Percentiles rank a stretch among this genome's conserved stretches.
These are phyloP conservation scores for Micromesistius poutassou DNA, from an alignment of 2,797 vertebrate genomes.

Conservation along the genomic window DNA sequence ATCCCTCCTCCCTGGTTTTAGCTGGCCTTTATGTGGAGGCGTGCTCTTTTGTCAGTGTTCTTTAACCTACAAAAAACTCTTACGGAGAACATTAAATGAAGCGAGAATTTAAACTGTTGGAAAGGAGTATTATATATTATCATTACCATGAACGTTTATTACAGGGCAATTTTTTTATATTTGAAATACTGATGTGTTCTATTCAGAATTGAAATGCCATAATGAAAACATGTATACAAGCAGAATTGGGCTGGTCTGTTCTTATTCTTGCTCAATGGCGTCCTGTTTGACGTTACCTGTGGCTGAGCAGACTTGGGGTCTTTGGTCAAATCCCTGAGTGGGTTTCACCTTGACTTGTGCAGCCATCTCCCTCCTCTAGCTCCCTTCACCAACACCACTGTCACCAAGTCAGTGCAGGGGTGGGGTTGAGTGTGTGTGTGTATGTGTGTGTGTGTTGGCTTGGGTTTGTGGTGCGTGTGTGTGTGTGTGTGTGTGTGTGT, in stretches of 20 bases:
- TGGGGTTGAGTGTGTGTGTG: conserved; percentile 23
- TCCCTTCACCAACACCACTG: conserved; percentile 53
- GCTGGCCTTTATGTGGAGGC: conserved; percentile 64
- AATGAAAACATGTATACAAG: conserved; percentile 20
- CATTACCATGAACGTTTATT: conserved; percentile 47
- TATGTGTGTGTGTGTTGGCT: conserved; percentile 20
- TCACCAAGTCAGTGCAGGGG: conserved; percentile 39
- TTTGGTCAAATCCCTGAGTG: conserved; percentile 51
- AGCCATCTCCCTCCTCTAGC: conserved; percentile 52
- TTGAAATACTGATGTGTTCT: no score
- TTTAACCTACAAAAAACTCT: conserved; percentile 61
- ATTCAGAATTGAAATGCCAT: no score
- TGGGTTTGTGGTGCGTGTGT: neutral
- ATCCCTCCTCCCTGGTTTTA: conserved; percentile 65
- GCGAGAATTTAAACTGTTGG: conserved; percentile 51
- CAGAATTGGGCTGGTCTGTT: conserved; percentile 24
- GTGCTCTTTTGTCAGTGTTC: conserved; percentile 56
- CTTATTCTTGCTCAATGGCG: neutral
- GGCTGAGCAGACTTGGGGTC: conserved; percentile 56
- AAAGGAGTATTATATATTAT: conserved; percentile 61
- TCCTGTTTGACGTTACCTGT: conserved; percentile 50
- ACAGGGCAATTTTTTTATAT: conserved; percentile 13
- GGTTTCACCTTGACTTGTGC: conserved; percentile 57
- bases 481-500: neutral
- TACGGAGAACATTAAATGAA: conserved; percentile 54